Evolutionary conservation across 23 tunicate genomes (phyloP).

Genomic region (Trididemnum miniatum): DNA sequence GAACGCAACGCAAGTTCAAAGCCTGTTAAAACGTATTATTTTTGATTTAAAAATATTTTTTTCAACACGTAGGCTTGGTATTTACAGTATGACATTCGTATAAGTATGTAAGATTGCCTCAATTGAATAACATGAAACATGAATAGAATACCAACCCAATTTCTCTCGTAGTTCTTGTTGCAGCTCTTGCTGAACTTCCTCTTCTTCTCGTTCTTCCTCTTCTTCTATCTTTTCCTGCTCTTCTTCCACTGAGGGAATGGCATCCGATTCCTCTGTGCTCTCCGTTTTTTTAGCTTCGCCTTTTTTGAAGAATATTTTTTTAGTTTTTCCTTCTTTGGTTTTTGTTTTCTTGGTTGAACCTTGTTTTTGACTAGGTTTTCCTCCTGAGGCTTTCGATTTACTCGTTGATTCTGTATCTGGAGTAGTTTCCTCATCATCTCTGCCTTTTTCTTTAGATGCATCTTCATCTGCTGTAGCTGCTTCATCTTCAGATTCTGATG

Average conservation of each 20-base stretch:
- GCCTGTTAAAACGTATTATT: no score
- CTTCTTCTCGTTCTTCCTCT: neutral
- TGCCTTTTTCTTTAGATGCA: no score
- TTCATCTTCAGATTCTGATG: neutral
- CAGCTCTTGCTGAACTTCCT: neutral
- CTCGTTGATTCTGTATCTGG: no score
- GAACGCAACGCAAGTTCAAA: no score
- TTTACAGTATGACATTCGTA: no score
- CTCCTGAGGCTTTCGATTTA: no score
- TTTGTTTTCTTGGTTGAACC: neutral
- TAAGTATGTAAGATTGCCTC: no score
- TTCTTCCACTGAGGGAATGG: neutral
- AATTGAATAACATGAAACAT: no score
- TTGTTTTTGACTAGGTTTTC: neutral
- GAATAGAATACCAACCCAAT: neutral
- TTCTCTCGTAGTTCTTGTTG: neutral
- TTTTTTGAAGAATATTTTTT: neutral
- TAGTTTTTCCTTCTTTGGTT: slow-evolving; percentile 10
- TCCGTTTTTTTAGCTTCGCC: neutral
- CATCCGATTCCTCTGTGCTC: neutral
- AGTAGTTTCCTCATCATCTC: no score
- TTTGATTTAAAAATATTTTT: no score
- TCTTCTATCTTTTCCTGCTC: slow-evolving; percentile 1
- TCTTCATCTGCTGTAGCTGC: neutral
- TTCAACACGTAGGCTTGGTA: no score